Evolutionary conservation across 2,113 vertebrate species (phyloP).

Genomic region (Petrocephalus zakoni): DNA sequence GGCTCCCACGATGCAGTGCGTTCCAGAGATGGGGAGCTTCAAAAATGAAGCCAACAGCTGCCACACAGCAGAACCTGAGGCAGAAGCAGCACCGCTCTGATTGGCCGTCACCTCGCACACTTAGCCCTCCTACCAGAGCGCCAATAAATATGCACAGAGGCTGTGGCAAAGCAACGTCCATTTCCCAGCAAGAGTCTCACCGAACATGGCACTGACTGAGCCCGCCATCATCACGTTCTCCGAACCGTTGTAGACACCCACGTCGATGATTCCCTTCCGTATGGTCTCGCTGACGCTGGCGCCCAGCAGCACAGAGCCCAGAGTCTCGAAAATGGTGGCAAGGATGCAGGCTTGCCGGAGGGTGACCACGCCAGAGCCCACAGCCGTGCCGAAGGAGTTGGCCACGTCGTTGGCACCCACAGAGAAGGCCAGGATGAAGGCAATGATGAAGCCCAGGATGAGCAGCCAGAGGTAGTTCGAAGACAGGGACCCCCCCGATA

Average conservation of each 20-base stretch:
- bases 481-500: not conserved
- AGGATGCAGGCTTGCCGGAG: conserved; percentile 84
- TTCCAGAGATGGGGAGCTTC: conserved; percentile 95
- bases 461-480: conserved; percentile 74
- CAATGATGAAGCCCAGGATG: conserved; percentile 85
- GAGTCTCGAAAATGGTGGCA: conserved; percentile 86
- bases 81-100: not conserved
- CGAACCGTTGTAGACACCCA: conserved; percentile 69
- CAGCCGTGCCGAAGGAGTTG: conserved; percentile 94
- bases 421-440: conserved; percentile 90
- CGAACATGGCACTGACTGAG: conserved; percentile 83
- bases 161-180: not conserved
- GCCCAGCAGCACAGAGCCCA: conserved; percentile 87
- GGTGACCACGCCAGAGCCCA: conserved; percentile 91
- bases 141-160: not conserved
- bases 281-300: conserved; percentile 97
- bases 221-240: conserved; percentile 74
- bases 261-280: conserved; percentile 83
- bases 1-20: conserved; percentile 97
- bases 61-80: conserved; percentile 90
- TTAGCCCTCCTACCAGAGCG: not conserved
- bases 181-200: conserved; percentile 61
- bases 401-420: conserved; percentile 97
- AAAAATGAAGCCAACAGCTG: conserved; percentile 90
- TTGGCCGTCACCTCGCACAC: not conserved